phyloP scores from a whole-genome alignment of 2,797 vertebrate genomes.

The Iguana delicatissima region DNA sequence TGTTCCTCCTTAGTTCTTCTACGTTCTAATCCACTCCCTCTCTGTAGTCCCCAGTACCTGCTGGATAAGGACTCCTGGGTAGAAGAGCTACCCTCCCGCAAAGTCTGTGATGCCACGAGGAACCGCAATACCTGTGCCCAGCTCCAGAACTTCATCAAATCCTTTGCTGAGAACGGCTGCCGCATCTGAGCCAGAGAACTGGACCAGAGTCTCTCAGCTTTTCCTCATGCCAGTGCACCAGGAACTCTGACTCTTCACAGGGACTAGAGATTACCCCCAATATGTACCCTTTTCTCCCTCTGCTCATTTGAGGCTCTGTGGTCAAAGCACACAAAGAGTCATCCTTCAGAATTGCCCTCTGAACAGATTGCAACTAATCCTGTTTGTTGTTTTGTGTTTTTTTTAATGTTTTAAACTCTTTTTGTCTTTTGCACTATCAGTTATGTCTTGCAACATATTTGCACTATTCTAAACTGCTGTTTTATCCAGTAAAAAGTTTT shows the following conservation, averaged over 20 bases:
- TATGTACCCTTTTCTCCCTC: too few species aligned
- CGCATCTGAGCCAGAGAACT: background rate
- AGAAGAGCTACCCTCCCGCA: slow-evolving; percentile 9
- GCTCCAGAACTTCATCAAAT: slow-evolving; percentile 19
- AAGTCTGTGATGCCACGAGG: slow-evolving; percentile 28
- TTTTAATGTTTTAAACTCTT: background rate
- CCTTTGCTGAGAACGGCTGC: slow-evolving; percentile 11
- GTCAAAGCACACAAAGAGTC: background rate
- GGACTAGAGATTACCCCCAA: background rate
- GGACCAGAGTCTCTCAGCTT: too few species aligned
- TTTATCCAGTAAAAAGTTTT: slow-evolving; percentile 4
- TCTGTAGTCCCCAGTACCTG: slow-evolving; percentile 47
- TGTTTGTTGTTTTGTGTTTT: background rate
- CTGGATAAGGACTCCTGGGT: slow-evolving; percentile 54
- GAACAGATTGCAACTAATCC: background rate
- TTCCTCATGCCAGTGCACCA: too few species aligned
- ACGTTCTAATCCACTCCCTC: background rate
- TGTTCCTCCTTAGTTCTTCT: too few species aligned
- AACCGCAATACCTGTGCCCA: slow-evolving; percentile 38
- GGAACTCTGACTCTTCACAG: too few species aligned
- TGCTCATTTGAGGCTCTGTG: background rate
- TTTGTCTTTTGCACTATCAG: background rate
- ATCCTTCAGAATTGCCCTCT: background rate
- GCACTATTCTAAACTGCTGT: background rate
- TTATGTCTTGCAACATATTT: background rate